phyloP scores from a whole-genome alignment of 2,113 vertebrate species.

The Daphoenositta chrysoptera region DNA sequence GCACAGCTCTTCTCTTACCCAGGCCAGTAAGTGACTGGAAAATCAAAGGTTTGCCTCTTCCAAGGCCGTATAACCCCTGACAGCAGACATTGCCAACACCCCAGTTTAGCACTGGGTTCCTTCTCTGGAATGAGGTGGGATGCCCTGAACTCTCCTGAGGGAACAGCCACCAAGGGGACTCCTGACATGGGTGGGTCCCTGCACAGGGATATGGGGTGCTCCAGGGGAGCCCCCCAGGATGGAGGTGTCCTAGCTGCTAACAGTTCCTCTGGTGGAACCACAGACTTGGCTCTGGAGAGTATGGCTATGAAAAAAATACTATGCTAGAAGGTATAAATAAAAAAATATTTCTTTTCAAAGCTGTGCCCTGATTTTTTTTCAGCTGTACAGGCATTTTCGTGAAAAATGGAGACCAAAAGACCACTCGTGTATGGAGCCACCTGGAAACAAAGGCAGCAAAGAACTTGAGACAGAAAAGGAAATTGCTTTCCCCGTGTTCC shows the following conservation, averaged over 20 bases:
- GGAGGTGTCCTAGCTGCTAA: not conserved
- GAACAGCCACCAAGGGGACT: not conserved
- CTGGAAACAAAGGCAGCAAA: not conserved
- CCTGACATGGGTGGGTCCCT: fast-evolving
- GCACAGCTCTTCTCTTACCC: not conserved
- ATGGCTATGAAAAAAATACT: not conserved
- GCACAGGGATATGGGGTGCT: not conserved
- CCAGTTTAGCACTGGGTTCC: not conserved
- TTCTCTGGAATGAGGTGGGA: not conserved
- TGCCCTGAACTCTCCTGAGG: not conserved
- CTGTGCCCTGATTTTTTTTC: not conserved
- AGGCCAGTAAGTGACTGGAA: not conserved
- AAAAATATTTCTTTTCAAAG: not conserved
- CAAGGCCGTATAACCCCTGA: not conserved
- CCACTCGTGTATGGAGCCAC: not conserved
- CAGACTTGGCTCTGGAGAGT: fast-evolving
- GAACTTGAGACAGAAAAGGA: not conserved
- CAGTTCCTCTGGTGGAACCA: not conserved
- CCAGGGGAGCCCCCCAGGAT: fast-evolving
- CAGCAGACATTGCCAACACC: not conserved
- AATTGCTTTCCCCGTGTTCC: not conserved
- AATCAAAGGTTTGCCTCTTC: not conserved
- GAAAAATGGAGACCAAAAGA: not conserved
- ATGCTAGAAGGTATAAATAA: not conserved
- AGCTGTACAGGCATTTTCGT: not conserved